Evolutionary conservation across 2,113 vertebrate genomes (phyloP), one percentile per base, ranked within the genome.

Genomic region (Uropsilus gracilis): DNA sequence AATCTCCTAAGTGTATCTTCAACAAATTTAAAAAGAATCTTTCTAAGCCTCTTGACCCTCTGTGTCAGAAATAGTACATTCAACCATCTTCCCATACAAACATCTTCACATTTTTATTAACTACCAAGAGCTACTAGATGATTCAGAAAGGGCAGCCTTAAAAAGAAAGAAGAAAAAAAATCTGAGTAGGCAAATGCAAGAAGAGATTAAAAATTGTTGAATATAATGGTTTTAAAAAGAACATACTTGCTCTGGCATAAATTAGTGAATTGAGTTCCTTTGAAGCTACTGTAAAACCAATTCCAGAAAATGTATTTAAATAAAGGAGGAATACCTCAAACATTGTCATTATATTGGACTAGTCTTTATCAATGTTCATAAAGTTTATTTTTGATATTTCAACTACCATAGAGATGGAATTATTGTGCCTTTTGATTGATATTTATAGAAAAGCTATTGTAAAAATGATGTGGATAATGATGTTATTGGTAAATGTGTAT

Each of bases 371-470:
- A 95, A 71, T 59, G 61, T 48, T 30, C 20, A 39, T 91, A 3
- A 17, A 94, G 94, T 85, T 86, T 94, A 28, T 78, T 85, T 94
- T 97, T 95, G 8, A 64, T 89, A 92, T 75, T 91, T 16, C 0
- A 92, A 37, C 48, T 94, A 69, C 17, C 88, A n/a, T 90, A 92
- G 82, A 77, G 42, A 78, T 12, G 94, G 77, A 95, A 87, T 89
- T 69, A 90, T 92, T 61, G 13, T 96, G 8, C 6, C 48, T 96
- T 91, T 75, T 50, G 61, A 46, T 82, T 28, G 50, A 34, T 59
- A 73, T 92, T 95, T 95, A 97, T 73, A 94, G 44, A 94, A 88
- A 96, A 92, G 0, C 68, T 88, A 90, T 82, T 87, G 57, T 39
- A 71, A 96, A 86, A 90, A 48, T 13, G 84, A 48, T 39, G 16